Base-by-base conservation (phyloP, 2,113 vertebrate species). In the Halcyon malimbica region DNA sequence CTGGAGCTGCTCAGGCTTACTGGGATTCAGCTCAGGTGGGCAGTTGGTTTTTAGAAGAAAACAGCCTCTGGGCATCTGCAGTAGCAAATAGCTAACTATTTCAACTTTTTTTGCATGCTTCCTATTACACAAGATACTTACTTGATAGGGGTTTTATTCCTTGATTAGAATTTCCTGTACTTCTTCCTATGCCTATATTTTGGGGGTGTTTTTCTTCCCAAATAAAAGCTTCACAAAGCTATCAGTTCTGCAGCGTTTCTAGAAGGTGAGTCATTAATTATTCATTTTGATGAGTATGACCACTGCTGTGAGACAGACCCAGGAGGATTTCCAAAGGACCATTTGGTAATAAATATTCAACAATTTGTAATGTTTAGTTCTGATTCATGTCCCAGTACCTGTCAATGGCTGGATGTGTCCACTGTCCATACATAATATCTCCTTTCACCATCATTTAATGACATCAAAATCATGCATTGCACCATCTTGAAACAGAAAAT, bases 301-400 rank as follows among this genome's bases (percentile, higher is more conserved):
- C 90, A 89, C 21, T 83, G 41, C 90, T 78, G 25, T 92, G 68
- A 94, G 64, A 74, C 8, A 57, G 57, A n/a, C 29, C 20, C 64
- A 83, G 2, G 35, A 94, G 68, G 42, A 86, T 83, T 94, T 92
- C 39, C 79, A 93, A 88, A 92, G 37, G 35, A 90, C 92, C 88
- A 92, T 92, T 96, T 96, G 90, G 83, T 83, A 90, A 96, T 96
- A 96, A 95, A 96, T 96, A 96, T 96, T 96, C 93, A 97, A 83
- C 41, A 88, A 81, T 96, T 92, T 93, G 85, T 88, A 95, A 75
- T 89, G 68, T 90, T 91, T 93, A 74, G 83, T 68, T 94, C 75
- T 84, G 74, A 96, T 76, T 89, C 89, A 65, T 75, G 74, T 91
- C 79, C 42, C 79, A 71, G 64, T 88, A 90, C 56, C 56, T 10